Base-by-base conservation (phyloP, 2,113 vertebrate genomes). In the Elephantulus edwardii region DNA sequence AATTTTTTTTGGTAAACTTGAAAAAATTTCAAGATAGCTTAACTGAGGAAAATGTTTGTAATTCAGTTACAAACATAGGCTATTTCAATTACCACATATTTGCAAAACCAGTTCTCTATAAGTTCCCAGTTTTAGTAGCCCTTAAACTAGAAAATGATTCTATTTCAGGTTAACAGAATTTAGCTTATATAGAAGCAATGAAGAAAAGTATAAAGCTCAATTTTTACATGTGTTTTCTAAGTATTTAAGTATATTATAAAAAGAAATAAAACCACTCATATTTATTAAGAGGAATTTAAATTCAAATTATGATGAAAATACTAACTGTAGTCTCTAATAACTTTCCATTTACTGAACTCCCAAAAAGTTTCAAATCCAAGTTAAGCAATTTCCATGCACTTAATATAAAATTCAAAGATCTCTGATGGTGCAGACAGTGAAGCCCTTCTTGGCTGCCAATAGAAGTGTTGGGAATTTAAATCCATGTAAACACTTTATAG, bases 291-390 rank as follows among this genome's bases (percentile, higher is more conserved):
- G 85, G 22, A 9, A 76, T 58, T 62, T 92, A 79, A 68, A 88
- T 81, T 81, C 58, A 13, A 77, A 70, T 78, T 60, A 52, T 89
- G 48, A 64, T 64, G 42, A 76, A 88, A 83, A 71, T 19, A 87
- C n/a, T 86, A 71, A 56, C 58, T n/a, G 66, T 83, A 71, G 62
- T 74, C 38, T 77, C 52, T 76, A 86, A 82, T 33, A 58, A 78
- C 56, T 58, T 88, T 79, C 46, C n/a, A 90, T 52, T 91, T 88
- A 70, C 11, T 82, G 26, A 72, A 26, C 16, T 91, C 66, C 82
- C 81, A 30, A 68, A 87, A 83, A 20, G 1, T 58, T 88, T 82
- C 70, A 89, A 16, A 4, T 91, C 24, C 30, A 71, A 74, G 20
- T 50, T 52, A 75, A 24, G 38, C 62, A 64, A 83, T 82, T 66